These are phyloP conservation scores for Drosophila prosaltans DNA, from an alignment of 1,140 invertebrate genomes.

Conservation along the genomic window DNA sequence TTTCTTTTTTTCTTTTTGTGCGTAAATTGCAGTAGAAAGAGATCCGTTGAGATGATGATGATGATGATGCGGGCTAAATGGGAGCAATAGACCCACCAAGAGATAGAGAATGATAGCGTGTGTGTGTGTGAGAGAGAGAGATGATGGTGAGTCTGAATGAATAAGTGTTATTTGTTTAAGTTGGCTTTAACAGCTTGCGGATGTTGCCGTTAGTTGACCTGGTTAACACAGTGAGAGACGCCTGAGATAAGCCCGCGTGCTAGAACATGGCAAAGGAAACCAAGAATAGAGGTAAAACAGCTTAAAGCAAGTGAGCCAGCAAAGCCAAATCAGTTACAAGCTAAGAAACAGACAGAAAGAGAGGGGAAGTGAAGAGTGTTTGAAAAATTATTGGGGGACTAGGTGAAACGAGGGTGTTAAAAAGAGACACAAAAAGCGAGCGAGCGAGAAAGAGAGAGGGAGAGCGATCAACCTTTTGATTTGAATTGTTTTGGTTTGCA, in stretches of 20 bases:
- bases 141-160: constrained; percentile 42
- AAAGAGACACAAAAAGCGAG: neutral
- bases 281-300: constrained; percentile 17
- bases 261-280: constrained; percentile 25
- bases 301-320: constrained; percentile 8
- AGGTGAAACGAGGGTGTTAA: neutral
- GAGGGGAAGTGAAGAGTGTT: constrained; percentile 12
- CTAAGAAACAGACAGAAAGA: neutral
- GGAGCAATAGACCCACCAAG: neutral
- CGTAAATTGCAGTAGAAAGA: constrained; percentile 42
- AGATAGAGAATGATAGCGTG: neutral
- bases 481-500: constrained; percentile 7
- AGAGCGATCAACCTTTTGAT: constrained; percentile 10
- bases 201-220: constrained; percentile 78
- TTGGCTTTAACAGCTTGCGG: constrained; percentile 77
- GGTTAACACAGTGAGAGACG: constrained; percentile 53
- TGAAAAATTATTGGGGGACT: constrained; percentile 8
- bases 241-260: constrained; percentile 41
- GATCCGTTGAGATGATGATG: constrained; percentile 10
- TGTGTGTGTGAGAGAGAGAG: constrained; percentile 4
- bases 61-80: constrained; percentile 44
- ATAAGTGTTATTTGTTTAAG: constrained; percentile 76
- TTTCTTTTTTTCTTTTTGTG: constrained; percentile 28
- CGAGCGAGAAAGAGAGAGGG: neutral
- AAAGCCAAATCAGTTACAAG: neutral